These are phyloP conservation scores for Zoanthus sociatus DNA, from an alignment of 92 coral and sea anemone species.

Conservation along the genomic window DNA sequence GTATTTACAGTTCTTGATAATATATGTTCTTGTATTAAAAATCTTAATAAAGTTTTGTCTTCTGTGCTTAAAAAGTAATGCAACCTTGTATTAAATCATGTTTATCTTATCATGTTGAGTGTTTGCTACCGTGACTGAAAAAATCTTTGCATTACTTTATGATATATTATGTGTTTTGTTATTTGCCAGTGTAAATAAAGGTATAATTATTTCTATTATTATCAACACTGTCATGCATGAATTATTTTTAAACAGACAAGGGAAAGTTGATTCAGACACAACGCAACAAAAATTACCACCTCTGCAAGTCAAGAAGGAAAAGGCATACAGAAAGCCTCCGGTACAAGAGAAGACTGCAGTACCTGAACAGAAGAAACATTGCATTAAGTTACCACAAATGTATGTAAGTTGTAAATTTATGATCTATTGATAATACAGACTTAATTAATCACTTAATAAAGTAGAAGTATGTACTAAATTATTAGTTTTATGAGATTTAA, in stretches of 20 bases:
- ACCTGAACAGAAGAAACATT: slow-evolving; percentile 20
- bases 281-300: slow-evolving; percentile 71
- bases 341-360: slow-evolving; percentile 22
- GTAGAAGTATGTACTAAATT: too few relatives aligned
- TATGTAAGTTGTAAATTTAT: slow-evolving; percentile 27
- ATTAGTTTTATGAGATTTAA: too few relatives aligned
- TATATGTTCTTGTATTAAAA: too few relatives aligned
- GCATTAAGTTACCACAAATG: slow-evolving; percentile 69
- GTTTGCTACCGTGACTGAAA: too few relatives aligned
- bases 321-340: slow-evolving; percentile 16
- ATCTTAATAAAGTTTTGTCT: too few relatives aligned
- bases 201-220: background rate
- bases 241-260: slow-evolving; percentile 36
- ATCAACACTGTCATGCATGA: background rate
- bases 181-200: too few relatives aligned
- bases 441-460: background rate
- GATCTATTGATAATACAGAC: background rate
- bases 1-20: too few relatives aligned
- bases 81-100: too few relatives aligned
- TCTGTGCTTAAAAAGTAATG: too few relatives aligned
- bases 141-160: too few relatives aligned
- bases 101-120: too few relatives aligned
- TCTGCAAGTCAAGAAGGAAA: slow-evolving; percentile 53
- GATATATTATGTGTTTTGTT: background rate
- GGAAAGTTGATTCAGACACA: background rate